Evolutionary conservation across 2,888 invertebrate species (phyloP).

Genomic region (Brachypterus glaber): DNA sequence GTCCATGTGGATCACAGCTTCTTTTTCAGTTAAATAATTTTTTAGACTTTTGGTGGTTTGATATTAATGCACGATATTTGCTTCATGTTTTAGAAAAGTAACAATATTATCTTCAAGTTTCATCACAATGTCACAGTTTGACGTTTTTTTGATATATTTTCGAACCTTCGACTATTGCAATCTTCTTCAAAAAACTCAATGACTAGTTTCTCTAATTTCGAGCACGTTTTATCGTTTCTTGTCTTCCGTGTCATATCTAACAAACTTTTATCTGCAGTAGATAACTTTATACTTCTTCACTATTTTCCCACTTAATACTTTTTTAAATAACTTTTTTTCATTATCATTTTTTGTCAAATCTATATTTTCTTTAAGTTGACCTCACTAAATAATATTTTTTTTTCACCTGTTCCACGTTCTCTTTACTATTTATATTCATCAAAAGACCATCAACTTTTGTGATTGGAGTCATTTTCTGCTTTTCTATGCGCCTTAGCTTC

Average conservation of each 20-base stretch:
- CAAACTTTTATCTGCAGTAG: not conserved
- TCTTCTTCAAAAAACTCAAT: conserved; percentile 7
- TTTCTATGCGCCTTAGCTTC: conserved; percentile 1
- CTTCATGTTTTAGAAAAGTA: conserved; percentile 6
- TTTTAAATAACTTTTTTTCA: conserved; percentile 8
- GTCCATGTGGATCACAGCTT: conserved; percentile 18
- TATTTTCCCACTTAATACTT: conserved; percentile 1
- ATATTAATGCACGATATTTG: conserved; percentile 10
- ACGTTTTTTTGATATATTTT: conserved; percentile 4
- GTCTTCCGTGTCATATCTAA: conserved; percentile 2
- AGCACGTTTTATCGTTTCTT: conserved; percentile 3
- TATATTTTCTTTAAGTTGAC: conserved; percentile 4
- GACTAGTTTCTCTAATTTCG: conserved; percentile 3
- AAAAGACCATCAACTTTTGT: conserved; percentile 5
- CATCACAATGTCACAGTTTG: conserved; percentile 4
- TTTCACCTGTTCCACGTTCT: too few species aligned
- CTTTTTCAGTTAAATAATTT: conserved; percentile 10
- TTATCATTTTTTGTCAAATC: too few species aligned
- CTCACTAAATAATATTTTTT: conserved; percentile 8
- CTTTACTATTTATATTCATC: too few species aligned
- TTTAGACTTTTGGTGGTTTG: conserved; percentile 7
- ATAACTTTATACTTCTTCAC: conserved; percentile 5
- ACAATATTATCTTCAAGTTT: conserved; percentile 1
- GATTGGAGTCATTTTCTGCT: conserved; percentile 2
- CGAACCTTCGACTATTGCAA: not conserved